phyloP scores from a whole-genome alignment of 2,888 invertebrate genomes.

The Netelia melanura region DNA sequence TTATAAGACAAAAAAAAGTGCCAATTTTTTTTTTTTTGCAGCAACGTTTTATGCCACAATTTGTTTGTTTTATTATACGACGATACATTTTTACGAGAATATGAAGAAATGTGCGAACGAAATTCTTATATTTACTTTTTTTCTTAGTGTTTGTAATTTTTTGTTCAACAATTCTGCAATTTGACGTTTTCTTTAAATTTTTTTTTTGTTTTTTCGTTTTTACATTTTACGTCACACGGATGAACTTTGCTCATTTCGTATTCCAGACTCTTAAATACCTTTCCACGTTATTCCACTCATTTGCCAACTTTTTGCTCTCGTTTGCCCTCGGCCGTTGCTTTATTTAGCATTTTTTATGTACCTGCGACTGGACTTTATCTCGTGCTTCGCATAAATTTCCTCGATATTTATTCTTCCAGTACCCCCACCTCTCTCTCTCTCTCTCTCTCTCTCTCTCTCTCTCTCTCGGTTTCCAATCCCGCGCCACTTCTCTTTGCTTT shows the following conservation, averaged over 20 bases:
- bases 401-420: neutral
- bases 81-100: too few species aligned
- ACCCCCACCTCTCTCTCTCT: neutral
- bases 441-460: neutral
- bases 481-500: conserved; percentile 19
- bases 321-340: conserved; percentile 4
- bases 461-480: conserved; percentile 2
- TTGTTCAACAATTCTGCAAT: neutral
- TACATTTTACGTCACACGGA: neutral
- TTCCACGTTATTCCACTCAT: neutral
- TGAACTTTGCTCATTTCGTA: neutral
- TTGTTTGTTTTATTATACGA: too few species aligned
- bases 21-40: neutral
- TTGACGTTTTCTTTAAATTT: neutral
- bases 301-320: neutral
- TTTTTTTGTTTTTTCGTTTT: neutral
- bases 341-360: conserved; percentile 13
- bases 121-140: neutral
- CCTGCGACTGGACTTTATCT: conserved; percentile 9
- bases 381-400: conserved; percentile 23
- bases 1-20: too few species aligned
- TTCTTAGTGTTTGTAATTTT: neutral
- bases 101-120: too few species aligned
- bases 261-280: neutral
- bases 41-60: too few species aligned